Conservation (phyloP, 2,113 vertebrate species). For the Struthidea cinerea region DNA sequence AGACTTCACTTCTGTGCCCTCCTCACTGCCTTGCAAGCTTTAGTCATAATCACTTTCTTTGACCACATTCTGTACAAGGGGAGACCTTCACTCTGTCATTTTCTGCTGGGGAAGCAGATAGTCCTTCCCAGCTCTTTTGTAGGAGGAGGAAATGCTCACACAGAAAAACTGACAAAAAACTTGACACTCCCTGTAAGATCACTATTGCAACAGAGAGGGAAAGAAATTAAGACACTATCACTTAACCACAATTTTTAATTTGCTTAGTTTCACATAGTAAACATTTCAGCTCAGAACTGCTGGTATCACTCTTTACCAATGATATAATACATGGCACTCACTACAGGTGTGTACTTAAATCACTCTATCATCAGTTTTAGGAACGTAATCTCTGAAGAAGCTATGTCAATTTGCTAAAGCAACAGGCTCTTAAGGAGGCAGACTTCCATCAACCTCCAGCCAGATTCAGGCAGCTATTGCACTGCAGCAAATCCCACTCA, state of each 20-base stretch:
- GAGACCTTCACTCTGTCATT: not conserved
- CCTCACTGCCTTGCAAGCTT: not conserved
- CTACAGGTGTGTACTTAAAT: not conserved
- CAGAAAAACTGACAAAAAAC: not conserved
- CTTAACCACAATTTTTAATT: not conserved
- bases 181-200: not conserved
- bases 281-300: not conserved
- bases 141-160: not conserved
- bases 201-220: not conserved
- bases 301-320: not conserved
- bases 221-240: not conserved
- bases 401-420: not conserved
- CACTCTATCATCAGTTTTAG: not conserved
- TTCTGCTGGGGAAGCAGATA: not conserved
- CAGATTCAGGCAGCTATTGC: not conserved
- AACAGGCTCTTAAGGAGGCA: not conserved
- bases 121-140: not conserved
- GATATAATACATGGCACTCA: not conserved
- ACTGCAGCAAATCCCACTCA: not conserved
- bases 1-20: not conserved
- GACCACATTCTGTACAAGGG: not conserved
- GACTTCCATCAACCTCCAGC: not conserved
- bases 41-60: not conserved
- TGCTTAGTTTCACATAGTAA: not conserved
- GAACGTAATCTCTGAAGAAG: not conserved